Evolutionary conservation across 1,140 invertebrate genomes (phyloP), one percentile per base, ranked within the genome.

Genomic region (Helicoverpa armigera): DNA sequence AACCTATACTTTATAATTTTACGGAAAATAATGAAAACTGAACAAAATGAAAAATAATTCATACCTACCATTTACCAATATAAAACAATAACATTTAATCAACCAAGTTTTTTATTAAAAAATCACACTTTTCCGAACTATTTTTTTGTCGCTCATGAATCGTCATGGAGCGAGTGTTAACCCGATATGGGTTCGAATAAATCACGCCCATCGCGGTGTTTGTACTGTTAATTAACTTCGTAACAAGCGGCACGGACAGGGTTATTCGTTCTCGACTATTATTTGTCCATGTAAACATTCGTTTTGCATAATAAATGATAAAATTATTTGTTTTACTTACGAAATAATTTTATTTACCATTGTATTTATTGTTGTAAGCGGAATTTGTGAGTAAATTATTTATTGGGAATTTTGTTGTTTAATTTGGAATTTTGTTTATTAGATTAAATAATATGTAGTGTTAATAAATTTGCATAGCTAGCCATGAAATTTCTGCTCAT

Each of bases 171-270:
- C 70, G n/a, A 73, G 3, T 73, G 53, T 58, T 53, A 73, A 58
- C 70, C 51, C 53, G 14, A 43, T 73, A 43, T 35, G n/a, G 31
- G 14, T n/a, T 29, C 53, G 54, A 73, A 73, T 73, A 73, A 73
- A 73, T 73, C 70, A 73, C 13, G 58, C 13, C 53, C 51, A 73
- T 56, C 50, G 29, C 18, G 31, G 35, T 73, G 31, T 73, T 73
- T 73, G 53, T 43, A 73, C 70, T 56, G 53, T 73, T 73, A 73
- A 73, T 73, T 73, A 73, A 73, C 7, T 73, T 58, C 9, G 29
- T 56, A 73, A 58, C 70, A 73, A 73, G 31, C 70, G 70, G 70
- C 70, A n/a, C 31, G 29, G 53, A 73, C 70, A 73, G 70, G 18
- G 53, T 43, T 73, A 73, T 73, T 73, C 54, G 14, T 58, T 73